Evolutionary conservation across 2,797 vertebrate genomes (phyloP).

Genomic region (Lacerta bilineata): DNA sequence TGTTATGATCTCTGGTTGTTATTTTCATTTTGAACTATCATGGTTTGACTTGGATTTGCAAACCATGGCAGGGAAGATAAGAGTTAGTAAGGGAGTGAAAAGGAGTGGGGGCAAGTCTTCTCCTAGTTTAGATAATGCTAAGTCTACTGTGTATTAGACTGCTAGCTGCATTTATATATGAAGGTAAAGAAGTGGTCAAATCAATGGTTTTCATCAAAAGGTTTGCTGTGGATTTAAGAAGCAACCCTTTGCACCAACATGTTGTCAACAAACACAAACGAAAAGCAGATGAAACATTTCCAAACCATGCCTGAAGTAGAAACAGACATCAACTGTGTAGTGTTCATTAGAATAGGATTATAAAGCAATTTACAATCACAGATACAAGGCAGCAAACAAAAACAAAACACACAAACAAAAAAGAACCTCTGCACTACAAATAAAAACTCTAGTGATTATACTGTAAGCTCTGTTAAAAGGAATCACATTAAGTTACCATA

Average conservation of each 20-base stretch:
- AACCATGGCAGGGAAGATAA: not conserved
- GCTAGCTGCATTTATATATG: not conserved
- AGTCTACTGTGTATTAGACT: not conserved
- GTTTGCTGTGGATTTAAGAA: conserved; percentile 39
- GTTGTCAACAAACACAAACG: not conserved
- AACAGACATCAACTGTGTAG: not conserved
- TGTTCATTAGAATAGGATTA: not conserved
- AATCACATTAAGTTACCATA: conserved; percentile 61
- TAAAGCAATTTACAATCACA: conserved; percentile 24
- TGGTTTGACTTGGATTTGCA: not conserved
- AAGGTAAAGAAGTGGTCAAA: not conserved
- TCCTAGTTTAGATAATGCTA: not conserved
- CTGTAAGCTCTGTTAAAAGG: conserved; percentile 50
- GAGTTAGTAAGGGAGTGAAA: not conserved
- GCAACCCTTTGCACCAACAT: not conserved
- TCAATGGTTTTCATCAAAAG: conserved; percentile 16
- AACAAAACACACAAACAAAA: conserved; percentile 23
- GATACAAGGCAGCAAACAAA: conserved; percentile 41
- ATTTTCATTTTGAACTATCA: not conserved
- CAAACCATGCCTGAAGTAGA: conserved; percentile 25
- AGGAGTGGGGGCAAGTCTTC: not conserved
- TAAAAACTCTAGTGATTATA: conserved; percentile 46
- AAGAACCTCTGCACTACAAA: conserved; percentile 27
- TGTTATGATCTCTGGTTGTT: not conserved
- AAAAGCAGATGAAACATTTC: conserved; percentile 2